Base-by-base conservation (phyloP, 2,888 invertebrate species). In the Punctoribates punctum region DNA sequence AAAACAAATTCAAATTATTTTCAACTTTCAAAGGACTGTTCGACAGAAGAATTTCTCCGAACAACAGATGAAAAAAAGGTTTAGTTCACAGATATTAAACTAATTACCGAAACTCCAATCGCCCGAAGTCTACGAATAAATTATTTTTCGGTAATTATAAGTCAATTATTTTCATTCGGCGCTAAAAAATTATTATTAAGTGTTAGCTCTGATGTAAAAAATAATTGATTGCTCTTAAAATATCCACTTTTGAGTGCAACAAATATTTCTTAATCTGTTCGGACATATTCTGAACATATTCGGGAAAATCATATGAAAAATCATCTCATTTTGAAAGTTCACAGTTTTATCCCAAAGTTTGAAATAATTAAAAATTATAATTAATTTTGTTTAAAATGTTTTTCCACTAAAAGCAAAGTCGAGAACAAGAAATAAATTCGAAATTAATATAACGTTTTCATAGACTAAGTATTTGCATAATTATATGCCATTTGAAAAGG, bases 401-500 rank as follows among this genome's bases (percentile, higher is more conserved):
- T 34, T 34, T 34, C 8, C 4, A 34, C 8, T 34, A 34, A 34
- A 34, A 34, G 34, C 34, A 34, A 34, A 34, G 34, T 34, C 34
- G 34, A 34, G 34, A 34, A 34, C 34, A 17, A 8, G 17, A 48
- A 48, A 48, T 11, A 57, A 57, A 57, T 57, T 8, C n/a, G 57
- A 57, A 57, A 17, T 57, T 57, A 57, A 17, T 62, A 62, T 17
- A 62, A 27, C 11, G 4, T 13, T 11, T 5, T 25, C 27, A 29
- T 62, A 62, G 25, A 62, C 15, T 23, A 29, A 62, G 9, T 29
- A 62, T 62, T 62, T 62, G 29, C 62, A 62, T 62, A 62, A 62
- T 62, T 62, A 62, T 29, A 62, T 15, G 29, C 29, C 23, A 29
- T 62, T 62, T 62, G 11, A 62, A 29, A 62, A 62, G 62, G 15